Conservation (phyloP, 1,140 invertebrate genomes). For the Hyles vespertilio region DNA sequence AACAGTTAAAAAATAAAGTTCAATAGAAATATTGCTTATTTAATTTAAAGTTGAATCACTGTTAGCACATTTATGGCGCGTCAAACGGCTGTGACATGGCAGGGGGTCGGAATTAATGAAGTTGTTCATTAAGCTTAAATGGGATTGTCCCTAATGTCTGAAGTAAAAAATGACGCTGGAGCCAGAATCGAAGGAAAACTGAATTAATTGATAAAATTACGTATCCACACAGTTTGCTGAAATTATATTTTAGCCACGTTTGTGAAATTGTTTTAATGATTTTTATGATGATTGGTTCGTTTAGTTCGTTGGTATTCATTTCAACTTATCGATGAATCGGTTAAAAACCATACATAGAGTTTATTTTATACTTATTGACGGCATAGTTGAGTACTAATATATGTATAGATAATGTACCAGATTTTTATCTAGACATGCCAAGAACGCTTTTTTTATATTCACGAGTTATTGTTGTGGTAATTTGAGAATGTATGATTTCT, state of each 20-base stretch:
- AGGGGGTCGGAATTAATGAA: constrained; percentile 50
- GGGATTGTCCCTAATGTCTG: constrained; percentile 51
- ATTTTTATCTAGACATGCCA: no score
- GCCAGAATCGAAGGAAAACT: constrained; percentile 6
- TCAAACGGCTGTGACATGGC: constrained; percentile 25
- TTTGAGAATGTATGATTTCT: no score
- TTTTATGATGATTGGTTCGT: no score
- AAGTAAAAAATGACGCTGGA: constrained; percentile 30
- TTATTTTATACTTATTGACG: no score
- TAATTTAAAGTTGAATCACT: background rate
- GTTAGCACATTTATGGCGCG: background rate
- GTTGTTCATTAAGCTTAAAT: constrained; percentile 58
- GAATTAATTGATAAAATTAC: constrained; percentile 31
- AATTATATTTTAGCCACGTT: constrained; percentile 5
- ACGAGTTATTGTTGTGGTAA: no score
- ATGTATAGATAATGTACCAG: no score
- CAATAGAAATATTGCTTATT: background rate
- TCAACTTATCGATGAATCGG: no score
- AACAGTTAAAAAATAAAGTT: background rate
- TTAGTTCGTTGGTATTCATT: no score
- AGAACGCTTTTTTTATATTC: no score
- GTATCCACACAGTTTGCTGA: constrained; percentile 4
- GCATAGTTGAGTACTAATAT: no score
- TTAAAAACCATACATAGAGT: no score
- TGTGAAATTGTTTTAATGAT: no score